phyloP scores from a whole-genome alignment of 2,113 vertebrate species.

The Prunella himalayana region DNA sequence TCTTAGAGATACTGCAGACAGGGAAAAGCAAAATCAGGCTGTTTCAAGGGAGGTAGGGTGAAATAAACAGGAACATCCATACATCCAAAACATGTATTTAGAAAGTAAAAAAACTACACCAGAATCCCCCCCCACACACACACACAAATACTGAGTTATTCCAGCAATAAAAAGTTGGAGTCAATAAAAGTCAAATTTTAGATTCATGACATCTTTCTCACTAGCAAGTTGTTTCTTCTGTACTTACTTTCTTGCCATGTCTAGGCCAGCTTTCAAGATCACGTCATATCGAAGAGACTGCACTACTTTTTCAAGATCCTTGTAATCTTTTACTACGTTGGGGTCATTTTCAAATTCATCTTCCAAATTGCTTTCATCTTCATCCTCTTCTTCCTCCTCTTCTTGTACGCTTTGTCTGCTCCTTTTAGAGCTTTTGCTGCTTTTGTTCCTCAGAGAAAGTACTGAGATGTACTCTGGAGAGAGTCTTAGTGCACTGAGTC shows the following conservation, averaged over 20 bases:
- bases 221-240: neutral
- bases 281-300: slow-evolving; percentile 88
- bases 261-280: slow-evolving; percentile 87
- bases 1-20: neutral
- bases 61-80: neutral
- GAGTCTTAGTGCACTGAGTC: slow-evolving; percentile 32
- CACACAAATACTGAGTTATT: neutral
- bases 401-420: slow-evolving; percentile 50
- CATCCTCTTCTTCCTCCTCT: slow-evolving; percentile 70
- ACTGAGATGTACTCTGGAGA: slow-evolving; percentile 48
- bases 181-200: neutral
- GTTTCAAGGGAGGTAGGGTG: neutral
- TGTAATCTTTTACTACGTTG: slow-evolving; percentile 80
- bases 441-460: slow-evolving; percentile 81
- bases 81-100: neutral
- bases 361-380: slow-evolving; percentile 70
- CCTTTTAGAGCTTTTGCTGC: slow-evolving; percentile 80
- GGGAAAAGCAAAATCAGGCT: neutral
- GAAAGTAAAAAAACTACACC: neutral
- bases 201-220: neutral
- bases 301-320: slow-evolving; percentile 87
- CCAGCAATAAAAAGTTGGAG: neutral
- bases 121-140: fast-evolving
- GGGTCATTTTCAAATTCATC: slow-evolving; percentile 76
- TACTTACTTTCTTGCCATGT: slow-evolving; percentile 91